These are phyloP conservation scores for Pollimyrus isidori DNA, from an alignment of 2,113 vertebrate species.

Conservation along the genomic window DNA sequence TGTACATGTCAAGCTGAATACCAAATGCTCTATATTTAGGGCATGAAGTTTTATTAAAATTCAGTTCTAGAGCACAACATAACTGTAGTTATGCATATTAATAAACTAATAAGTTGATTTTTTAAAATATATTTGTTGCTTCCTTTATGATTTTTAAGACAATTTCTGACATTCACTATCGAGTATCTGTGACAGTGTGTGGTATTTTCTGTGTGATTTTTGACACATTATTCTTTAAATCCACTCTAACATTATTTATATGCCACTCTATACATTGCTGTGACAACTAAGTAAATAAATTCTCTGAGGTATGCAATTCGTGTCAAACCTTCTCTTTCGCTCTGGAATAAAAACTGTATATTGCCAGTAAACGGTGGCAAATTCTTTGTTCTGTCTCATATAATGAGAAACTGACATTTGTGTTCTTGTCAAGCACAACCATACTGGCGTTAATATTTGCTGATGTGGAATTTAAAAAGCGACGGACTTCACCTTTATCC, in stretches of 20 bases:
- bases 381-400: neutral
- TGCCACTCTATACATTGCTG: neutral
- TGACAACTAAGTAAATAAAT: neutral
- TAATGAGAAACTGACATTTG: neutral
- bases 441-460: neutral
- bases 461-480: neutral
- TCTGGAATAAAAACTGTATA: neutral
- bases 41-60: constrained; percentile 40
- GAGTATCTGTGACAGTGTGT: neutral
- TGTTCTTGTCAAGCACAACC: neutral
- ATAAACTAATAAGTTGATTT: neutral
- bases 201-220: neutral
- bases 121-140: neutral
- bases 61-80: neutral
- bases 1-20: constrained; percentile 32
- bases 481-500: neutral
- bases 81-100: neutral
- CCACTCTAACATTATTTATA: neutral
- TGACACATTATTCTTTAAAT: neutral
- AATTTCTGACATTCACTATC: neutral
- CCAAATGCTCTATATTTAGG: constrained; percentile 46
- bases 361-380: neutral
- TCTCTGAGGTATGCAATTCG: neutral
- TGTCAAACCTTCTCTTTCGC: neutral
- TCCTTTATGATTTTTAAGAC: neutral